Evolutionary conservation across 1,140 invertebrate genomes (phyloP).

Genomic region (Zaprionus lachaisei): DNA sequence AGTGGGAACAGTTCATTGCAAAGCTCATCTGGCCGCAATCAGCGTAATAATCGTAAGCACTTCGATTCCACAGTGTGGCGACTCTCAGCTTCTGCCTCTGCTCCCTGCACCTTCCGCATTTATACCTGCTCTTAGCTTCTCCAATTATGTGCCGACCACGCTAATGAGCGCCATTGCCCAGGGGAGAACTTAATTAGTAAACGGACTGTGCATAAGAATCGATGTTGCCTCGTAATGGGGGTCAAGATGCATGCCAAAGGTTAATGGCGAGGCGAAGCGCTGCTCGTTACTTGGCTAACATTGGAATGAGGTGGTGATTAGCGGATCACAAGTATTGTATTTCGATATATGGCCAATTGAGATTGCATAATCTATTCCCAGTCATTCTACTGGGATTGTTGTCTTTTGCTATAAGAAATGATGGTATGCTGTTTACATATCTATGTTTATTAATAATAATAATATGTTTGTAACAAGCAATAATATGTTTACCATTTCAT

Average conservation of each 20-base stretch:
- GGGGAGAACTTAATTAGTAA: conserved; percentile 66
- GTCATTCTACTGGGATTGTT: background rate
- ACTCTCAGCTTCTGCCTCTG: background rate
- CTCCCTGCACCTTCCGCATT: background rate
- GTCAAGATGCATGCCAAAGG: conserved; percentile 61
- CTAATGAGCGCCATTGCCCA: conserved; percentile 60
- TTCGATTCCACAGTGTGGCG: conserved; percentile 55
- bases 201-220: conserved; percentile 47
- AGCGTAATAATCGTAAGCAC: conserved; percentile 72
- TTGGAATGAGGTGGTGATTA: conserved; percentile 8
- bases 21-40: conserved; percentile 52
- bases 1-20: conserved; percentile 18
- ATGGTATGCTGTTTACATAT: too few species aligned
- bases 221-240: conserved; percentile 61
- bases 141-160: conserved; percentile 62
- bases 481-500: too few species aligned
- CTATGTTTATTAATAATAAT: too few species aligned
- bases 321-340: background rate
- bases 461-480: too few species aligned
- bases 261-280: conserved; percentile 56
- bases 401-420: background rate
- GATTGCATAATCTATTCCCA: background rate
- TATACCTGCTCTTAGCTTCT: conserved; percentile 17
- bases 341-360: background rate
- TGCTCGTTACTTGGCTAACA: conserved; percentile 40